phyloP scores from a whole-genome alignment of 2,888 invertebrate genomes.

The Zaprionus lineosus region DNA sequence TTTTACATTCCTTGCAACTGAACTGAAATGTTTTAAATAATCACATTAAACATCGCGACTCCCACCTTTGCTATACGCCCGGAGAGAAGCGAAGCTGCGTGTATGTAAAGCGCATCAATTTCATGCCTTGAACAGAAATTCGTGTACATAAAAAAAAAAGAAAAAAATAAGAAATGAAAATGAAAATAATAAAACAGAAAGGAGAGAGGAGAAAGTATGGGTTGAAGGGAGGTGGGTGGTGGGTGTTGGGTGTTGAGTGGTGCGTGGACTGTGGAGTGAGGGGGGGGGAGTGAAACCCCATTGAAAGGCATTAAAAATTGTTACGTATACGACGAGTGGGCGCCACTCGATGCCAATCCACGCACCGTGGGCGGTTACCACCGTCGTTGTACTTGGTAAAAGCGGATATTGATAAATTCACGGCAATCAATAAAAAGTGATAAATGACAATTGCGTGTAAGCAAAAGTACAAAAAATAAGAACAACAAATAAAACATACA shows the following conservation, averaged over 20 bases:
- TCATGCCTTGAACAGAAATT: slow-evolving; percentile 69
- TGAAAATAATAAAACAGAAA: slow-evolving; percentile 7
- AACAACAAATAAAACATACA: slow-evolving; percentile 12
- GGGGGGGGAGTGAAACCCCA: slow-evolving; percentile 30
- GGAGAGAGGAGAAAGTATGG: no score
- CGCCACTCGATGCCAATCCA: slow-evolving; percentile 17
- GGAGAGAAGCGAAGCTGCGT: slow-evolving; percentile 10
- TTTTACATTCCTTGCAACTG: slow-evolving; percentile 11
- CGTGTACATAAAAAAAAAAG: slow-evolving; percentile 1
- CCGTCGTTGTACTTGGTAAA: slow-evolving; percentile 55
- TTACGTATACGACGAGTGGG: slow-evolving; percentile 63
- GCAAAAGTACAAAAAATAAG: slow-evolving; percentile 33
- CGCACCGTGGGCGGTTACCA: slow-evolving; percentile 47
- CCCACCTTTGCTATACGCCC: slow-evolving; percentile 16
- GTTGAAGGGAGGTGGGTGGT: no score
- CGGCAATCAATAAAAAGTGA: slow-evolving; percentile 76
- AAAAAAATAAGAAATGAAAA: slow-evolving; percentile 10
- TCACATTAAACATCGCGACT: slow-evolving; percentile 70
- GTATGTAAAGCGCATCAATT: slow-evolving; percentile 67
- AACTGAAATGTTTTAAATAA: slow-evolving; percentile 62
- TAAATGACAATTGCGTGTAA: slow-evolving; percentile 76
- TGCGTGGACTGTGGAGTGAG: no score
- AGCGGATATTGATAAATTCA: slow-evolving; percentile 77
- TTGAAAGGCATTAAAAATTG: slow-evolving; percentile 71
- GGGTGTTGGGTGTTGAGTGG: no score